Evolutionary conservation across 2,797 vertebrate species (phyloP).

Genomic region (Heteromormyrus szaboi): DNA sequence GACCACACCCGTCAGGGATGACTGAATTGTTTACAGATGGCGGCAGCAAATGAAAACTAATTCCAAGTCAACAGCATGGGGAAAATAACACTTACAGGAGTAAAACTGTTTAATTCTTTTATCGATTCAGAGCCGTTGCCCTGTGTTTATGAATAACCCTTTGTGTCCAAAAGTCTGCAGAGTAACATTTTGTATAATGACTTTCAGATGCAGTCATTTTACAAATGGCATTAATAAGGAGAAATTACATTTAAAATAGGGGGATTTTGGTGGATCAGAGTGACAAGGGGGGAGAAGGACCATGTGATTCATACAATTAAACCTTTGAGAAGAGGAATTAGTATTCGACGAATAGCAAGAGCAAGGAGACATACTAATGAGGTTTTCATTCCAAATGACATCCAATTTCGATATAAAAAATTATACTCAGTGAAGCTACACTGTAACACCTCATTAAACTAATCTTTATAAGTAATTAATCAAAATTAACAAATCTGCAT

Average conservation of each 20-base stretch:
- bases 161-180: not conserved
- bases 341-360: not conserved
- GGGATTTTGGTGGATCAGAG: not conserved
- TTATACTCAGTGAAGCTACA: not conserved
- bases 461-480: not conserved
- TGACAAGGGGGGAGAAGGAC: not conserved
- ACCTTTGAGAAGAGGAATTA: constrained; percentile 4
- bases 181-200: not conserved
- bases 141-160: not conserved
- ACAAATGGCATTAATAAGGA: not conserved
- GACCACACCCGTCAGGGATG: not conserved
- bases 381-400: not conserved
- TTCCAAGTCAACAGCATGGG: not conserved
- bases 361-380: constrained; percentile 1
- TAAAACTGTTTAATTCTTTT: not conserved
- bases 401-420: not conserved
- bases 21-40: not conserved
- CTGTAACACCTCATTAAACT: not conserved
- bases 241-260: not conserved
- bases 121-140: not conserved
- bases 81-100: not conserved
- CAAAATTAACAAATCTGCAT: not conserved
- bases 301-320: not conserved
- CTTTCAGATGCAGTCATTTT: not conserved
- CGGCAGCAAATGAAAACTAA: not conserved